Conservation (phyloP, 1,140 invertebrate genomes). For the Olivierus martensii region DNA sequence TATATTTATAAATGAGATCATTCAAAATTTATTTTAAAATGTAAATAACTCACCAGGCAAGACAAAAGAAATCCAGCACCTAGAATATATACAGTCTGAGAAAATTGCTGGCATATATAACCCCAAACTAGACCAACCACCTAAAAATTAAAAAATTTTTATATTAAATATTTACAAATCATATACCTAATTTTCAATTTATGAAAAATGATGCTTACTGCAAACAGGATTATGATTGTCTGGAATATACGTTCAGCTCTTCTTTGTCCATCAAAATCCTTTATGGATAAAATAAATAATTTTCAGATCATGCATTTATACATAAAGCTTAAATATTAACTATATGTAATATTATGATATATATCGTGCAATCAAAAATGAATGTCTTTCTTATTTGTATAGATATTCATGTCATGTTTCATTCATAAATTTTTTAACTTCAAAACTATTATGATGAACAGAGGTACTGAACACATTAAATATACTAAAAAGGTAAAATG, state of each 20-base stretch:
- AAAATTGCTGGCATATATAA: constrained; percentile 89
- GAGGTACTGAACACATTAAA: too few relatives aligned
- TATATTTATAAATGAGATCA: too few relatives aligned
- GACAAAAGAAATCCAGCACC: constrained; percentile 76
- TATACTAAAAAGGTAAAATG: too few relatives aligned
- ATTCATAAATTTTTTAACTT: too few relatives aligned
- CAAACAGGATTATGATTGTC: constrained; percentile 77
- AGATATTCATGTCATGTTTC: too few relatives aligned
- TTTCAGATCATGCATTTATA: too few relatives aligned
- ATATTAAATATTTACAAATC: background rate
- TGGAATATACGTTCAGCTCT: constrained; percentile 74
- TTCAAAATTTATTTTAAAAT: background rate
- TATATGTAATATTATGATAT: too few relatives aligned
- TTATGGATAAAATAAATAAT: too few relatives aligned
- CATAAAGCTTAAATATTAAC: too few relatives aligned
- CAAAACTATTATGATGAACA: too few relatives aligned
- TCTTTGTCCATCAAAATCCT: constrained; percentile 85
- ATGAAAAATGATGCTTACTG: constrained; percentile 37
- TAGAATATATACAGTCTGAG: constrained; percentile 84
- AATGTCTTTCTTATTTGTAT: too few relatives aligned
- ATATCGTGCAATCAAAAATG: too few relatives aligned
- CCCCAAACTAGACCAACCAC: constrained; percentile 78
- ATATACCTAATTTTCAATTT: background rate
- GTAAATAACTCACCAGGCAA: constrained; percentile 47
- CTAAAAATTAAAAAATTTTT: constrained; percentile 29